Conservation (phyloP, 2,888 invertebrate species). For the Laspeyria flexula region DNA sequence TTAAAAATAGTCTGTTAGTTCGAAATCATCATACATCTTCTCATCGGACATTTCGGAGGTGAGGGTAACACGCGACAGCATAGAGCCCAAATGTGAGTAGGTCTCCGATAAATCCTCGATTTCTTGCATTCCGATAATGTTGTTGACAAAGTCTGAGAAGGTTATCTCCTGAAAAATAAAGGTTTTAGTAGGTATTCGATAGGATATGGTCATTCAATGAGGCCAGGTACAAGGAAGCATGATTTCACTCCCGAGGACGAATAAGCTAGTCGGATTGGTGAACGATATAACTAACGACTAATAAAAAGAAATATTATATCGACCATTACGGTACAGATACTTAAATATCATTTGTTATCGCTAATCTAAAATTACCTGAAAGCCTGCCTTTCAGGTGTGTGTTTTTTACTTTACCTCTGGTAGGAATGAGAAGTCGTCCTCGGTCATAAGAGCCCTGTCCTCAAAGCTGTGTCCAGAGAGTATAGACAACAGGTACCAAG, state of each 20-base stretch:
- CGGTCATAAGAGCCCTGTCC: constrained; percentile 62
- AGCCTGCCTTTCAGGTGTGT: no score
- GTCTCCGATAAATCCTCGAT: constrained; percentile 59
- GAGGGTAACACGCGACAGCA: constrained; percentile 27
- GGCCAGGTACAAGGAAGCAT: no score
- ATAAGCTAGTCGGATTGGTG: no score
- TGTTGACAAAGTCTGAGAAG: constrained; percentile 69
- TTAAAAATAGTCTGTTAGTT: neutral
- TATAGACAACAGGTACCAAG: constrained; percentile 75
- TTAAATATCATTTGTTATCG: no score
- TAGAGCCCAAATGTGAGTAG: constrained; percentile 50
- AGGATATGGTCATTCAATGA: no score
- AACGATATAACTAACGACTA: no score
- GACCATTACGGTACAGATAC: no score
- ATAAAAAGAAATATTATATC: no score
- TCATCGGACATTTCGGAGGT: constrained; percentile 46
- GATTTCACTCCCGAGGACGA: no score
- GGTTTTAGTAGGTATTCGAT: no score
- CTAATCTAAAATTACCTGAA: no score
- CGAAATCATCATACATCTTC: constrained; percentile 19
- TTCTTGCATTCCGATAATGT: constrained; percentile 82
- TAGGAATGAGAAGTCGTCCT: constrained; percentile 70
- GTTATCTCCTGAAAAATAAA: constrained; percentile 67
- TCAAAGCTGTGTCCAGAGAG: constrained; percentile 70
- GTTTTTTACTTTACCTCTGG: constrained; percentile 62